Conservation (phyloP, 1,140 invertebrate species). For the Drosophila serrata region DNA sequence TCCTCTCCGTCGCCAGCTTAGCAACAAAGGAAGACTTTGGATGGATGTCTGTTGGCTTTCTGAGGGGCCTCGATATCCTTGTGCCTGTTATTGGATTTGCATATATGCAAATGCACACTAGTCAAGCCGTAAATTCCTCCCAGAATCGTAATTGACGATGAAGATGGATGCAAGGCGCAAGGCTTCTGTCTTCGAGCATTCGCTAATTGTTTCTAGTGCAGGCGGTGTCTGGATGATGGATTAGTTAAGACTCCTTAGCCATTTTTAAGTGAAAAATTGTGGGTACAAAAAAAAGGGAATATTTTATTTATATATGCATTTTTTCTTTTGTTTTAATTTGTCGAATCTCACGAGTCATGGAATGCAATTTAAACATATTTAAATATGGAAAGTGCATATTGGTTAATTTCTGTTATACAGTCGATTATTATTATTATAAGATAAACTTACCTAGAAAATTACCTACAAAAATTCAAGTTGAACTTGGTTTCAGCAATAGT, state of each 20-base stretch:
- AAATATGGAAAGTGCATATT: too few relatives aligned
- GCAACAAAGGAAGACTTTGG: constrained; percentile 26
- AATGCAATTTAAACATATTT: too few relatives aligned
- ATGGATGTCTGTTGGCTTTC: constrained; percentile 8
- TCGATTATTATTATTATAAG: too few relatives aligned
- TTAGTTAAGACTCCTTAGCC: neutral
- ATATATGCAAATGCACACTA: constrained; percentile 36
- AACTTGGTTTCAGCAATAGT: constrained; percentile 1
- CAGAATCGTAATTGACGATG: constrained; percentile 2
- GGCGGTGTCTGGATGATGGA: constrained; percentile 1
- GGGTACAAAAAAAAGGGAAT: neutral
- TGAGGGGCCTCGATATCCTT: constrained; percentile 22
- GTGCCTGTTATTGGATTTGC: constrained; percentile 33
- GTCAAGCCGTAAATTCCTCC: constrained; percentile 6
- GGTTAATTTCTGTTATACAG: too few relatives aligned
- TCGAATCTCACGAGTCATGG: too few relatives aligned
- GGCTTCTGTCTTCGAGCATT: neutral
- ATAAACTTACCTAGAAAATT: neutral
- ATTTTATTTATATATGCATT: too few relatives aligned
- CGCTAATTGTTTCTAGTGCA: constrained; percentile 26
- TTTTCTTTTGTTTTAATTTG: too few relatives aligned
- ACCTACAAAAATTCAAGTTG: neutral
- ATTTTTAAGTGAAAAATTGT: neutral
- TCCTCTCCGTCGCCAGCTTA: constrained; percentile 1
- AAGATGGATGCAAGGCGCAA: constrained; percentile 1